phyloP scores from a whole-genome alignment of 2,888 invertebrate species.

The Philopedon plagiatum region DNA sequence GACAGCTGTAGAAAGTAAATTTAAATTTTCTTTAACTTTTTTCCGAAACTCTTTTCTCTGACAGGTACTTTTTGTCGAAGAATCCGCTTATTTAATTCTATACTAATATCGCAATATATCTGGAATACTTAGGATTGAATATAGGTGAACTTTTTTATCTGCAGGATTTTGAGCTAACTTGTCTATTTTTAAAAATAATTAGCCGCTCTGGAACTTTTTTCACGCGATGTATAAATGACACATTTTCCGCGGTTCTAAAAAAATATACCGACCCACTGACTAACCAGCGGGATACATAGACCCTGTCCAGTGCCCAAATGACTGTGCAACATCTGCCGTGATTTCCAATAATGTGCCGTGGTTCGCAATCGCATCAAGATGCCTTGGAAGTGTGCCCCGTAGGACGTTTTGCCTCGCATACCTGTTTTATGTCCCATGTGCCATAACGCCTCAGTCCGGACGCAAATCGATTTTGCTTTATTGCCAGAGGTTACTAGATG shows the following conservation, averaged over 20 bases:
- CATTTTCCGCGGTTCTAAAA: neutral
- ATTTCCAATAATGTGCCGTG: conserved; percentile 68
- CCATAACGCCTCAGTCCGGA: conserved; percentile 18
- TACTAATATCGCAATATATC: too few species aligned
- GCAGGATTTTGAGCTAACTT: too few species aligned
- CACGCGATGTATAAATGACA: neutral
- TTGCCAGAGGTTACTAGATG: conserved; percentile 13
- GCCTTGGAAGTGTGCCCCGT: conserved; percentile 29
- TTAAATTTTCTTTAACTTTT: too few species aligned
- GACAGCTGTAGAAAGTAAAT: too few species aligned
- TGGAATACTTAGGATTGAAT: too few species aligned
- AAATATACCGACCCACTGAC: neutral
- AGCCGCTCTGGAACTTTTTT: too few species aligned
- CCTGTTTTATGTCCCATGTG: conserved; percentile 39
- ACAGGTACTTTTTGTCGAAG: too few species aligned
- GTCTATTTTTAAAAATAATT: too few species aligned
- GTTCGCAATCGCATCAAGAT: conserved; percentile 37
- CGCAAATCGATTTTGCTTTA: conserved; percentile 33
- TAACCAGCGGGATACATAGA: neutral
- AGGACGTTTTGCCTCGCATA: conserved; percentile 37
- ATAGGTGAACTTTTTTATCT: too few species aligned
- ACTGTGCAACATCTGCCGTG: conserved; percentile 68
- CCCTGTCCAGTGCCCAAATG: conserved; percentile 54
- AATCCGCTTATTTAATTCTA: too few species aligned
- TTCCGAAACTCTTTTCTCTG: too few species aligned